These are phyloP conservation scores for Poliocrania exsul DNA, from an alignment of 2,797 vertebrate genomes.

Conservation along the genomic window DNA sequence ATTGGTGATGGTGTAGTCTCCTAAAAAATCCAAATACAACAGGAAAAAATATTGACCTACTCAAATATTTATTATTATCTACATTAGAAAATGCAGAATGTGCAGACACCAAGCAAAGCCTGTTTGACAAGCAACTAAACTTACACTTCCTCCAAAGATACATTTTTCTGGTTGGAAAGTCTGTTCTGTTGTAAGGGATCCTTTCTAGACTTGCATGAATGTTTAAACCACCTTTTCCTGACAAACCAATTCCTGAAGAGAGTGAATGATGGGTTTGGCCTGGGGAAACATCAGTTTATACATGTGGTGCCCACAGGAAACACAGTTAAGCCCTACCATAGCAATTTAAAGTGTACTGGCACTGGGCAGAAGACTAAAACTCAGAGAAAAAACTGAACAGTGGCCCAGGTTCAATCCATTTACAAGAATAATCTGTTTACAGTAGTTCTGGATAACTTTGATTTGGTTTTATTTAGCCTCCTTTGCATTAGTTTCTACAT, in stretches of 20 bases:
- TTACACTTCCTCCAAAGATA: background rate
- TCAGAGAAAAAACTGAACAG: background rate
- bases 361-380: background rate
- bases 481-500: background rate
- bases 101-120: background rate
- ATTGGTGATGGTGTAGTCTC: background rate
- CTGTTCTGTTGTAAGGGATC: background rate
- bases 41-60: background rate
- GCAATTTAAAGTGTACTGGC: background rate
- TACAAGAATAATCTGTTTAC: background rate
- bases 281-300: fast-evolving
- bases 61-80: background rate
- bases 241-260: background rate
- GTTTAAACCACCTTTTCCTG: background rate
- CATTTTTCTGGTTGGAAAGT: background rate
- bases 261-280: background rate
- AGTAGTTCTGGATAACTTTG: background rate
- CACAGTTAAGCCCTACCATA: background rate
- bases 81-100: background rate
- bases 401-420: background rate
- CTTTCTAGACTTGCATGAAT: background rate
- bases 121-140: background rate
- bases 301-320: background rate
- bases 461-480: background rate
- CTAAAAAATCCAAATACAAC: background rate